Percentiles rank a stretch among this genome's conserved stretches.
phyloP scores from a whole-genome alignment of 1,140 invertebrate genomes.

The Leptinotarsa lineolata region DNA sequence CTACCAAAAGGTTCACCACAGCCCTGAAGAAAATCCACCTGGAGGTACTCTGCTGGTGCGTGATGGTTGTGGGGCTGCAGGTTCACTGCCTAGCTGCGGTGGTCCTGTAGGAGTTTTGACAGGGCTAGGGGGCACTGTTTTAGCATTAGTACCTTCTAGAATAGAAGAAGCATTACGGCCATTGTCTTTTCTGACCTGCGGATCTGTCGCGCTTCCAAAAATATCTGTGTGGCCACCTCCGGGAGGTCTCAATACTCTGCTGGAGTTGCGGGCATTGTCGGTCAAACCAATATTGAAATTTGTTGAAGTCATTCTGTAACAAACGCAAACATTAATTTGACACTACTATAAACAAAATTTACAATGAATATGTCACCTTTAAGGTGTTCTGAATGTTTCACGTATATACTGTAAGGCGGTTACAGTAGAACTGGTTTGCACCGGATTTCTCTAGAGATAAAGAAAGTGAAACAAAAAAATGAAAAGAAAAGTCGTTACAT shows the following conservation, averaged over 20 bases:
- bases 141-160: conserved; percentile 34
- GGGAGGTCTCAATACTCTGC: conserved; percentile 52
- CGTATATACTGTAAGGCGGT: background rate
- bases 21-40: conserved; percentile 51
- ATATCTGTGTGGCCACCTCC: conserved; percentile 54
- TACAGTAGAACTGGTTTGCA: background rate
- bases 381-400: too few species aligned
- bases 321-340: background rate
- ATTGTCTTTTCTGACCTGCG: conserved; percentile 32
- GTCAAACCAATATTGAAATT: conserved; percentile 44
- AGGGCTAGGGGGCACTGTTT: background rate
- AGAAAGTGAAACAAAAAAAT: background rate
- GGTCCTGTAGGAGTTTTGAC: background rate
- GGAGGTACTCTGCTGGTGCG: conserved; percentile 46
- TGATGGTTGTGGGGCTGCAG: conserved; percentile 26
- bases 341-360: background rate
- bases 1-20: conserved; percentile 44
- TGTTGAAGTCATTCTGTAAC: conserved; percentile 49
- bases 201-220: conserved; percentile 42
- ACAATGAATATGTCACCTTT: background rate
- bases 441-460: conserved; percentile 13
- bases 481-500: background rate
- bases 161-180: conserved; percentile 43
- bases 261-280: conserved; percentile 47
- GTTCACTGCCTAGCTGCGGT: background rate